Evolutionary conservation across 2,888 invertebrate species (phyloP), one percentile per base, ranked within the genome.

Genomic region (Eupeodes latifasciatus): DNA sequence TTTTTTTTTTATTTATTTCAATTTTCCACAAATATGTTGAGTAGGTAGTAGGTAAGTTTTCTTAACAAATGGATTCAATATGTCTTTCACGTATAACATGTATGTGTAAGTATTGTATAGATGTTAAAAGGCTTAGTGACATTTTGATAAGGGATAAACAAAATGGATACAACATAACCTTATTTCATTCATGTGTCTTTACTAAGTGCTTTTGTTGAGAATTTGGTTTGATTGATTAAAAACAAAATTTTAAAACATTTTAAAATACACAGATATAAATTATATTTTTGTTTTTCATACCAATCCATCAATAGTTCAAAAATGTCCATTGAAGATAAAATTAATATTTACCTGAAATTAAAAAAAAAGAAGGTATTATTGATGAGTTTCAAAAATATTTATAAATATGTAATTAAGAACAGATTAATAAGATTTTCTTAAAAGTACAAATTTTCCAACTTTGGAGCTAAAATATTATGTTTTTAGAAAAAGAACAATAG

Each of bases 261-360:
- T 10, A 27, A 1, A 19, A 19, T 19, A 19, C 19, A 19, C 19
- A 19, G 19, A 19, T 19, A 19, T 57, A 14, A 47, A 47, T 47
- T 11, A 47, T 10, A 12, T 59, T 14, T 59, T 6, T 16, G 6
- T 59, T 4, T 55, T 40, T 36, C 74, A 81, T 75, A 81, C 81
- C 75, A 61, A 34, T 61, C n/a, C 53, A 19, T 19, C 44, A 44
- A 36, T 34, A 7, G 44, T 12, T 44, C 12, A 47, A 47, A 44
- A 64, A 0, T 6, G 2, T 12, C 44, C 11, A 47, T 40, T 16
- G 1, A n/a, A 36, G 9, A 27, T 1, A 36, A 34, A 62, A 40
- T 6, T n/a, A n/a, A 59, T 72, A 84, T 79, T 69, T 79, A 85
- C 84, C 84, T 85, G 84, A 12, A 85, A 84, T 62, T 7, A 72